Evolutionary conservation across 2,797 vertebrate genomes (phyloP).

Genomic region (Dicrostonyx torquatus): DNA sequence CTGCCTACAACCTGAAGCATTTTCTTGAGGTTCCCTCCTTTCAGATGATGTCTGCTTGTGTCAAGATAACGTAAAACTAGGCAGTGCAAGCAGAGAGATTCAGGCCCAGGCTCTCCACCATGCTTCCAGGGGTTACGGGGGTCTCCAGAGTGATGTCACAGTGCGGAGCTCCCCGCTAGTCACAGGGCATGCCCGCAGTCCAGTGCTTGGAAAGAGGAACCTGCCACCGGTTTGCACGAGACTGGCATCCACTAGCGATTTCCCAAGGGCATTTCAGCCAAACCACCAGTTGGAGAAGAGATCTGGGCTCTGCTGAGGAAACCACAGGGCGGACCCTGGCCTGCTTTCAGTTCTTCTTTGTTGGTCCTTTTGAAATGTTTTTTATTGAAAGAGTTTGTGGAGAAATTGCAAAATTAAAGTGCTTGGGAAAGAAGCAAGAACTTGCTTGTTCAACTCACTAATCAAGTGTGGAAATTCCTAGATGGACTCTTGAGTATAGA

Average conservation of each 20-base stretch:
- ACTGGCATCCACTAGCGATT: fast-evolving
- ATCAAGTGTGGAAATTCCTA: neutral
- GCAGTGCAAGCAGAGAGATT: neutral
- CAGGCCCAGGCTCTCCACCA: neutral
- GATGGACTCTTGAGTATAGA: neutral
- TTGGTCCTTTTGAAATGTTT: neutral
- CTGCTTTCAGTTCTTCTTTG: neutral
- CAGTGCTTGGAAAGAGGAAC: neutral
- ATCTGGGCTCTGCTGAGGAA: neutral
- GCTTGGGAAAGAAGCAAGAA: neutral
- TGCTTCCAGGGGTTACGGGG: fast-evolving
- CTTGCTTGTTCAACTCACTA: neutral
- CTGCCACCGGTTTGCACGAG: fast-evolving
- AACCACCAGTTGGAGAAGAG: neutral
- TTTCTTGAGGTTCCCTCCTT: neutral
- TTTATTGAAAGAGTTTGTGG: neutral
- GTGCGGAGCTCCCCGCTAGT: fast-evolving
- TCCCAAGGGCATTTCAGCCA: neutral
- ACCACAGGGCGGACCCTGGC: fast-evolving
- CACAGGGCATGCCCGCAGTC: no score
- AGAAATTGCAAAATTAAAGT: neutral
- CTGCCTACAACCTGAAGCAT: neutral
- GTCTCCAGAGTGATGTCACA: fast-evolving
- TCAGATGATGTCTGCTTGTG: neutral
- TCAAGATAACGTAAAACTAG: neutral